Percentiles rank a stretch among this genome's conserved stretches.
Evolutionary conservation across 2,888 invertebrate genomes (phyloP).

Genomic region (Dendrolimus houi): DNA sequence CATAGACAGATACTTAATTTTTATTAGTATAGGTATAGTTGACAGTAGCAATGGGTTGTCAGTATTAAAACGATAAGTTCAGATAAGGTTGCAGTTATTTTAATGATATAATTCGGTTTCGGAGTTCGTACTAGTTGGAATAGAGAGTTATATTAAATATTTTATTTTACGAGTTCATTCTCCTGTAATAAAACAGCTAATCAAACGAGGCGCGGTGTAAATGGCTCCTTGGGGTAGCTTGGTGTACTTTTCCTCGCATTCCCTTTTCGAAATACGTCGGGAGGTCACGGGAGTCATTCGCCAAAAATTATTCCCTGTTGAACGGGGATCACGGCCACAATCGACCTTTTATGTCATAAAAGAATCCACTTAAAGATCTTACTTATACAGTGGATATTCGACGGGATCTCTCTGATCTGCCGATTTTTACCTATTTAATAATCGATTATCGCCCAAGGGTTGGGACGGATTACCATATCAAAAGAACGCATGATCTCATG

Average conservation of each 20-base stretch:
- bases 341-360: constrained; percentile 45
- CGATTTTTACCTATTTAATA: constrained; percentile 66
- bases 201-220: constrained; percentile 5
- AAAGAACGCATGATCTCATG: constrained; percentile 62
- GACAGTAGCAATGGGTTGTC: too few species aligned
- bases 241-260: constrained; percentile 1
- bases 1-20: too few species aligned
- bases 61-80: too few species aligned
- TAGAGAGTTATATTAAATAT: neutral
- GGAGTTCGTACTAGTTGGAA: too few species aligned
- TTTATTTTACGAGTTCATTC: constrained; percentile 3
- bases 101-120: too few species aligned
- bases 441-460: constrained; percentile 62
- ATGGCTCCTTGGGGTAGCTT: constrained; percentile 8
- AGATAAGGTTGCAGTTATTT: too few species aligned
- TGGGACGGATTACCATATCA: constrained; percentile 66
- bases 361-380: constrained; percentile 46
- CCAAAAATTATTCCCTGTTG: constrained; percentile 19
- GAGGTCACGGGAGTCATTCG: constrained; percentile 13
- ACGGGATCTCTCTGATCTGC: constrained; percentile 40
- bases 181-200: constrained; percentile 1
- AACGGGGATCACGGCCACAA: constrained; percentile 25
- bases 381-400: constrained; percentile 31
- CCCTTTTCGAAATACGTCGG: constrained; percentile 6
- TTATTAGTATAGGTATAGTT: too few species aligned